phyloP scores from a whole-genome alignment of 1,140 invertebrate species.

The silkworm (Bombyx mori) region ASM3026992v2 NC_085131.1:5218501-5219000 shows the following conservation, averaged over 20 bases:
- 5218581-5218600: no score
- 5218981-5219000: no score
- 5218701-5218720: constrained; percentile 67
- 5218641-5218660: constrained; percentile 1
- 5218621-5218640: neutral
- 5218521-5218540: no score
- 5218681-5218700: constrained; percentile 65
- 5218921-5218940: no score
- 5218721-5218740: constrained; percentile 67
- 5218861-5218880: constrained; percentile 48
- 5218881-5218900: constrained; percentile 6
- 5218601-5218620: no score
- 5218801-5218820: constrained; percentile 22
- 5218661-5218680: constrained; percentile 61
- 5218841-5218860: constrained; percentile 52
- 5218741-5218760: constrained; percentile 69
- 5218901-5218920: no score
- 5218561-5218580: no score
- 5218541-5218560: no score
- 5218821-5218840: constrained; percentile 45
- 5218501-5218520: no score
- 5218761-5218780: constrained; percentile 41
- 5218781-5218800: constrained; percentile 39
- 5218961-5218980: no score
- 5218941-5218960: no score